A percentile compares a stretch with the other conserved stretches of the same genome.
Conservation (phyloP, 2,797 vertebrate species). For the Mycteria americana region DNA sequence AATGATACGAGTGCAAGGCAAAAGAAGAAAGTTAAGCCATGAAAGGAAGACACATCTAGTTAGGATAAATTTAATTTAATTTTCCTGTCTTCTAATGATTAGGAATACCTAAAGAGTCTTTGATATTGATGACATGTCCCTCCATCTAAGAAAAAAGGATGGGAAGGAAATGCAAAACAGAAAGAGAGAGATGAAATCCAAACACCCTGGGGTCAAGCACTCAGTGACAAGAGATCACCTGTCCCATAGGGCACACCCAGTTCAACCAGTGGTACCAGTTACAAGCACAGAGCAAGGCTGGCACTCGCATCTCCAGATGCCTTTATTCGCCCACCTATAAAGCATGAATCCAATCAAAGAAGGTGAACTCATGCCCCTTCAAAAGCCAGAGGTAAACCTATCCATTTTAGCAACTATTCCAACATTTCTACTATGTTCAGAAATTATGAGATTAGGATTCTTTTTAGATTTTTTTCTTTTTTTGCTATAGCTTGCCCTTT, state of each 20-base stretch:
- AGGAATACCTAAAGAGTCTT: not conserved
- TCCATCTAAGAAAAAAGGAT: not conserved
- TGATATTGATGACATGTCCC: not conserved
- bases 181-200: not conserved
- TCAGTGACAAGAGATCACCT: not conserved
- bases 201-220: too few species aligned
- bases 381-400: not conserved
- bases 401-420: not conserved
- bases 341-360: not conserved
- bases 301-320: too few species aligned
- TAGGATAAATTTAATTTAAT: not conserved
- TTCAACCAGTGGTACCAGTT: not conserved
- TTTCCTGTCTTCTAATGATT: not conserved
- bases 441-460: not conserved
- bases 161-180: not conserved
- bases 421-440: not conserved
- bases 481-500: not conserved
- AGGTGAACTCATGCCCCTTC: not conserved
- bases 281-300: not conserved
- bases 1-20: not conserved
- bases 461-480: not conserved
- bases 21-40: not conserved
- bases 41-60: not conserved
- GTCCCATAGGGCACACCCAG: not conserved
- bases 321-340: rapidly evolving